phyloP scores from a whole-genome alignment of 2,113 vertebrate genomes.

The Penelope pileata region DNA sequence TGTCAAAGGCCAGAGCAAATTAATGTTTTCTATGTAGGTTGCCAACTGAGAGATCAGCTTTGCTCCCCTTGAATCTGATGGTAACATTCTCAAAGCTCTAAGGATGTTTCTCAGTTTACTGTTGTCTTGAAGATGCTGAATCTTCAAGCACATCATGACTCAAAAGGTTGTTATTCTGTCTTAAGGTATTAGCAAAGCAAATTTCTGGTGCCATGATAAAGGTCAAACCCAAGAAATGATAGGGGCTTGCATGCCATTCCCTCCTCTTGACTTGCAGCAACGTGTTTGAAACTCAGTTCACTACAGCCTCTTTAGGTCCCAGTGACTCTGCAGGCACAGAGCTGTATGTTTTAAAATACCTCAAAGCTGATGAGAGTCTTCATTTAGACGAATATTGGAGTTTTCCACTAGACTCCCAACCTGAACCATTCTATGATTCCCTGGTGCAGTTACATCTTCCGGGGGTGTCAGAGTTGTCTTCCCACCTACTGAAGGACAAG shows the following conservation, averaged over 20 bases:
- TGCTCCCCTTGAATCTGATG: not conserved
- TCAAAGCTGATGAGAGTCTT: not conserved
- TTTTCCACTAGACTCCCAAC: not conserved
- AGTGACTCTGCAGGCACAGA: not conserved
- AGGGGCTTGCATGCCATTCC: not conserved
- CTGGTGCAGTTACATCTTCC: not conserved
- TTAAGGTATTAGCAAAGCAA: not conserved
- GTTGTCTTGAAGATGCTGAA: not conserved
- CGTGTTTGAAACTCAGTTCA: not conserved
- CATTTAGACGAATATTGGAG: not conserved
- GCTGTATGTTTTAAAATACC: not conserved
- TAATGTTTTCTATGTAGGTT: not conserved
- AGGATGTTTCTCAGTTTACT: not conserved
- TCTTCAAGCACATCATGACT: not conserved
- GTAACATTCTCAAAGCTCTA: not conserved
- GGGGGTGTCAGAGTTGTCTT: not conserved
- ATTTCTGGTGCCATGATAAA: not conserved
- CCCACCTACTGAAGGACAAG: not conserved
- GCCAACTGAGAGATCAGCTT: not conserved
- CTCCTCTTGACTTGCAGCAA: not conserved
- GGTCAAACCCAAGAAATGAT: not conserved
- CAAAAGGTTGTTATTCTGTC: not conserved
- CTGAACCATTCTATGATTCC: not conserved
- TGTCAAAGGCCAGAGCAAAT: conserved; percentile 10
- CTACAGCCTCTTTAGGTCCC: not conserved